Percentiles rank a stretch among this genome's conserved stretches.
These are phyloP conservation scores for Linyphia triangularis DNA, from an alignment of 2,888 invertebrate genomes.

Conservation along the genomic window DNA sequence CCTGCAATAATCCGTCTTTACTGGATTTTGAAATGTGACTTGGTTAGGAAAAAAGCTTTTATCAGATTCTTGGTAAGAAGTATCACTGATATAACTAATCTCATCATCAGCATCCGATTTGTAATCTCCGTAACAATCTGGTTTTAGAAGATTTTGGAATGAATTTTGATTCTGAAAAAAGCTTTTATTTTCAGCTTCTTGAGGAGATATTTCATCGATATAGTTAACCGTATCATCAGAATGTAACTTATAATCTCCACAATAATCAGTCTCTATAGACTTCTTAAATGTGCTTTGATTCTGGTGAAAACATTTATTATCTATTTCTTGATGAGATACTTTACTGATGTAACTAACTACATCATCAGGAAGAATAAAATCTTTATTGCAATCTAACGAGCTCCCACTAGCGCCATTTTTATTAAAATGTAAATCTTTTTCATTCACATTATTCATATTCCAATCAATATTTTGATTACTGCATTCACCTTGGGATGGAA, in stretches of 20 bases:
- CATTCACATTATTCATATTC: conserved; percentile 32
- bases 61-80: too few relatives aligned
- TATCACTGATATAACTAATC: too few relatives aligned
- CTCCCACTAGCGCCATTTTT: not conserved
- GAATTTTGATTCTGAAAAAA: conserved; percentile 31
- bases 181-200: conserved; percentile 22
- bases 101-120: conserved; percentile 51
- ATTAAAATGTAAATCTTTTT: not conserved
- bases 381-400: conserved; percentile 90
- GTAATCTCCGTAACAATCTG: conserved; percentile 14
- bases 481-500: not conserved
- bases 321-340: conserved; percentile 77
- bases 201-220: conserved; percentile 85
- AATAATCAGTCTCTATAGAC: not conserved
- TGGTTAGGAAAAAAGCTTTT: too few relatives aligned
- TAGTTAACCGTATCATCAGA: conserved; percentile 88
- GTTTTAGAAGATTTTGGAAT: conserved; percentile 12
- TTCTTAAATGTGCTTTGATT: conserved; percentile 13
- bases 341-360: conserved; percentile 96
- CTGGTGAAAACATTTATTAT: conserved; percentile 19
- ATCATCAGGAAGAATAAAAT: conserved; percentile 94
- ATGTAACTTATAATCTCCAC: conserved; percentile 44
- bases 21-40: too few relatives aligned
- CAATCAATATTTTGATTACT: conserved; percentile 26
- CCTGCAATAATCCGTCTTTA: conserved; percentile 90